These are phyloP conservation scores for Drosophila setosimentum DNA, from an alignment of 2,888 invertebrate species.

Conservation along the genomic window DNA sequence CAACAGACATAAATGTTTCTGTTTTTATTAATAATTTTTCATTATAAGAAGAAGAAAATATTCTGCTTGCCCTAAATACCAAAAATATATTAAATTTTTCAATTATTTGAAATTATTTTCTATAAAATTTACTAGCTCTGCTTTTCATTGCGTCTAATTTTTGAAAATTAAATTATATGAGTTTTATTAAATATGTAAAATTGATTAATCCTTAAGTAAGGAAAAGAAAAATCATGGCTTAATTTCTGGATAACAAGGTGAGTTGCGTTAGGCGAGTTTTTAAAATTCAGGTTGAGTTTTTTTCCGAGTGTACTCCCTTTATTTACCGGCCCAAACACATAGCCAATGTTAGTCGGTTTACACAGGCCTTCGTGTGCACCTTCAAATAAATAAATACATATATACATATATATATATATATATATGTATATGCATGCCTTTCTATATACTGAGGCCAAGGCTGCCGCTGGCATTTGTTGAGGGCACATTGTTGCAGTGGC, in stretches of 20 bases:
- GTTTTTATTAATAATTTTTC: background rate
- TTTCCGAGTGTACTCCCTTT: background rate
- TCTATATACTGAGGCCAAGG: slow-evolving; percentile 57
- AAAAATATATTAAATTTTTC: too few species aligned
- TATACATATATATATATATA: slow-evolving; percentile 8
- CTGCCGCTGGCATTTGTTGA: slow-evolving; percentile 66
- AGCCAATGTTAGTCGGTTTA: slow-evolving; percentile 60
- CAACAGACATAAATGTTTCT: background rate
- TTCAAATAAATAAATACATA: background rate
- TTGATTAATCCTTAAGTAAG: too few species aligned
- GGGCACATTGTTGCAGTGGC: slow-evolving; percentile 65
- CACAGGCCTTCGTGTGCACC: slow-evolving; percentile 47
- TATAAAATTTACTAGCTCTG: too few species aligned
- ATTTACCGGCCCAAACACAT: slow-evolving; percentile 15
- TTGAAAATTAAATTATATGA: too few species aligned
- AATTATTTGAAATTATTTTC: too few species aligned
- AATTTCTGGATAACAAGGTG: background rate
- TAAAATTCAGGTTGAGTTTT: background rate
- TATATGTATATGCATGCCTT: background rate
- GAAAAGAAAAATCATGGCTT: too few species aligned
- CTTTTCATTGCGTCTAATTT: too few species aligned
- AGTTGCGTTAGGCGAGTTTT: background rate
- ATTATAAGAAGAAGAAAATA: too few species aligned
- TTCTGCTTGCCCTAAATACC: too few species aligned
- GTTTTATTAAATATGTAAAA: too few species aligned